These are phyloP conservation scores for Amphipyra tragopoginis DNA, from an alignment of 2,888 invertebrate species.

Conservation along the genomic window DNA sequence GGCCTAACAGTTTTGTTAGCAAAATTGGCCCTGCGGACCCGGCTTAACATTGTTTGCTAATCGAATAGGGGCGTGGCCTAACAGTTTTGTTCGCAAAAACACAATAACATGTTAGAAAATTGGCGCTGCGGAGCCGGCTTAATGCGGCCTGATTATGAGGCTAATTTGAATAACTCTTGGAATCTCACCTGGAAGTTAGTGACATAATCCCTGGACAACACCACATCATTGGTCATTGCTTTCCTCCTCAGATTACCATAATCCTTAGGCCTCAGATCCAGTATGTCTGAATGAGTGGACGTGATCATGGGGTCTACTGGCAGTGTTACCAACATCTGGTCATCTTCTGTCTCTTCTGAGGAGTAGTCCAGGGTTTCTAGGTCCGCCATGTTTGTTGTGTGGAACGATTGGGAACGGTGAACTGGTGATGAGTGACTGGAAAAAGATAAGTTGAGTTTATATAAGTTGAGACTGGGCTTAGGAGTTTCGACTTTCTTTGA, in stretches of 20 bases:
- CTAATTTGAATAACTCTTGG: background rate
- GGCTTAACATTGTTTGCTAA: no score
- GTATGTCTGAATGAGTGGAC: conserved; percentile 82
- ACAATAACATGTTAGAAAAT: no score
- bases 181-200: conserved; percentile 78
- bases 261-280: conserved; percentile 75
- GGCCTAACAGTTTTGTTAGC: no score
- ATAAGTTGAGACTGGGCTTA: no score
- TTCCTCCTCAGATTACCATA: conserved; percentile 67
- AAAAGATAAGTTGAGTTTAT: conserved; percentile 28
- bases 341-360: conserved; percentile 81
- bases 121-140: no score
- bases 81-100: no score
- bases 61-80: no score
- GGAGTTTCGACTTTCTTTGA: no score
- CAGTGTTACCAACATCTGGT: conserved; percentile 69
- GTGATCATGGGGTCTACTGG: conserved; percentile 83
- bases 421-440: conserved; percentile 87
- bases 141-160: no score
- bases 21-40: no score
- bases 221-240: conserved; percentile 76
- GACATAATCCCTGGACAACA: conserved; percentile 77
- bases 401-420: conserved; percentile 88
- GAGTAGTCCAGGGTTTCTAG: conserved; percentile 80
- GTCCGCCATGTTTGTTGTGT: conserved; percentile 83